phyloP scores from a whole-genome alignment of 2,113 vertebrate genomes.

The Serilophus lunatus region DNA sequence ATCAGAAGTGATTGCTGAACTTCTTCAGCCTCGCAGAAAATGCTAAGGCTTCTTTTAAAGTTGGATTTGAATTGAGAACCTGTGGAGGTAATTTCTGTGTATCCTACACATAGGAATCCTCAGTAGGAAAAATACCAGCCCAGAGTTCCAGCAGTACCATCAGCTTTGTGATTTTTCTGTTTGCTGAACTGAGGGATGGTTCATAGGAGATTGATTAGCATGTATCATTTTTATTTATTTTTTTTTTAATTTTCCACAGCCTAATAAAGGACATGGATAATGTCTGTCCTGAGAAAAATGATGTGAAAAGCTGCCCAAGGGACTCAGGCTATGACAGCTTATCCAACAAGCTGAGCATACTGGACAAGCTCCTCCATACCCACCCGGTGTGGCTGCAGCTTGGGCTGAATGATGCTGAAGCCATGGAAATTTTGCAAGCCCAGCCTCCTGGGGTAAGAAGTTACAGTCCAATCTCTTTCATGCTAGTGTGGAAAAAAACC shows the following conservation, averaged over 20 bases:
- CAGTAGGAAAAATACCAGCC: neutral
- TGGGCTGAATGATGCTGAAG: constrained; percentile 81
- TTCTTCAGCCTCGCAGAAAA: neutral
- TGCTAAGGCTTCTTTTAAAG: neutral
- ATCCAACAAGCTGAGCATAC: constrained; percentile 84
- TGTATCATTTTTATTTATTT: neutral
- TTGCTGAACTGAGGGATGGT: neutral
- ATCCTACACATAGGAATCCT: neutral
- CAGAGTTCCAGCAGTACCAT: neutral
- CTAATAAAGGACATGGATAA: constrained; percentile 80
- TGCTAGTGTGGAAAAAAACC: neutral
- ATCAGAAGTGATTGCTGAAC: neutral
- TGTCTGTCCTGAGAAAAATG: constrained; percentile 73
- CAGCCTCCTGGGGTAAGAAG: constrained; percentile 88
- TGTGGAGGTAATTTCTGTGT: neutral
- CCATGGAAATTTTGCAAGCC: constrained; percentile 72
- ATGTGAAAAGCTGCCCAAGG: constrained; percentile 68
- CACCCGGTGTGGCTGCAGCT: constrained; percentile 91
- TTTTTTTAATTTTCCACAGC: constrained; percentile 60
- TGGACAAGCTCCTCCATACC: constrained; percentile 88
- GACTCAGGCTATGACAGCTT: constrained; percentile 90
- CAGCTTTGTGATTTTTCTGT: neutral
- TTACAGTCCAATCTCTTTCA: neutral
- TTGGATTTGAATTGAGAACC: neutral
- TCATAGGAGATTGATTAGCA: neutral